A percentile compares a stretch with the other conserved stretches of the same genome.
These are phyloP conservation scores for Noctuana brunneofusca DNA, from an alignment of 2,888 invertebrate genomes.

Conservation along the genomic window DNA sequence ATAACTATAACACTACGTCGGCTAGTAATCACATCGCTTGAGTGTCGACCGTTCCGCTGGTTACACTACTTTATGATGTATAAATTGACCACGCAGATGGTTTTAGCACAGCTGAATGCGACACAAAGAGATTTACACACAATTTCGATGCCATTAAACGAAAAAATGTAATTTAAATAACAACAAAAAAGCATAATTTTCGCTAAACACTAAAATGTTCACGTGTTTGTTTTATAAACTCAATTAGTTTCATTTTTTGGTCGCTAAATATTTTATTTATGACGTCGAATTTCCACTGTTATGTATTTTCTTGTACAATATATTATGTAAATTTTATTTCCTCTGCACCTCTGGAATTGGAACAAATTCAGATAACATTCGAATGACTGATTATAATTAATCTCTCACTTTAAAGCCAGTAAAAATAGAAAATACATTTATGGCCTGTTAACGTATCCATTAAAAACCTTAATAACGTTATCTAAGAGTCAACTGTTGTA, in stretches of 20 bases:
- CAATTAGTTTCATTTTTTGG: neutral
- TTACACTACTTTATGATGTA: slow-evolving; percentile 42
- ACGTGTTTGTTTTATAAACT: neutral
- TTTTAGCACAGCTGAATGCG: slow-evolving; percentile 4
- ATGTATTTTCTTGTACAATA: too few relatives aligned
- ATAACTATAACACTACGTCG: slow-evolving; percentile 32
- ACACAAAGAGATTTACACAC: slow-evolving; percentile 16
- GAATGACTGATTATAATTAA: too few relatives aligned
- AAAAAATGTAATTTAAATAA: neutral
- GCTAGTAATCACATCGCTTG: slow-evolving; percentile 33
- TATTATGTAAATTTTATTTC: too few relatives aligned
- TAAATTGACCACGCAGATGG: slow-evolving; percentile 35
- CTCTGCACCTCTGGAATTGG: too few relatives aligned
- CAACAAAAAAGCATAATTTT: neutral
- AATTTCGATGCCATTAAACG: neutral
- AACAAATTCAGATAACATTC: too few relatives aligned
- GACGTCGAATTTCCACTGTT: too few relatives aligned
- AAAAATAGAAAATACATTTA: too few relatives aligned
- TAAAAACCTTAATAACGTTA: too few relatives aligned
- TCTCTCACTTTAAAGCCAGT: too few relatives aligned
- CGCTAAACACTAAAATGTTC: neutral
- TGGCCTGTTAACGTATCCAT: too few relatives aligned
- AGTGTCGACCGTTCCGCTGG: slow-evolving; percentile 43
- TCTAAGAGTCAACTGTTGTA: too few relatives aligned
- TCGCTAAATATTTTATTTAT: neutral